Percentiles rank a stretch among this genome's conserved stretches.
phyloP scores from a whole-genome alignment of 2,888 invertebrate genomes.

The Nyleta sp. region DNA sequence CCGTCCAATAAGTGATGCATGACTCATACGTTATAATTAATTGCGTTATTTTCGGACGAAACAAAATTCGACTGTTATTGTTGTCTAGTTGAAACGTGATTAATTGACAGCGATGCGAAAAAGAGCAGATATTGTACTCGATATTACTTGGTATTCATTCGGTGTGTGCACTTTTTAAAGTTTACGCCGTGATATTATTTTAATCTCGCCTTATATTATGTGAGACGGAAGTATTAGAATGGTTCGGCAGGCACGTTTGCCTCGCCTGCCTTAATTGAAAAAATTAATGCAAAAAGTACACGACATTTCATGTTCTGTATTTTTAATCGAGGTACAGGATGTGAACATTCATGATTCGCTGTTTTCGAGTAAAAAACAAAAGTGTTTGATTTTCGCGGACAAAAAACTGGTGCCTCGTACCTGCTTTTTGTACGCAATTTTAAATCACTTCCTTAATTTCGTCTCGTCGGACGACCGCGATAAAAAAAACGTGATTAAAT shows the following conservation, averaged over 20 bases:
- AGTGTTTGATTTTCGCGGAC: conserved; percentile 2
- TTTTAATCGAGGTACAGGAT: conserved; percentile 12
- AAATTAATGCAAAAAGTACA: conserved; percentile 23
- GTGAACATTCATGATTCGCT: conserved; percentile 12
- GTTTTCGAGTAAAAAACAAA: neutral
- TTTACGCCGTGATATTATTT: conserved; percentile 13
- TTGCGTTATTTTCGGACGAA: too few relatives aligned
- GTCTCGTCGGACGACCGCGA: too few relatives aligned
- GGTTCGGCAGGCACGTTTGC: conserved; percentile 39
- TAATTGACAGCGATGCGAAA: neutral
- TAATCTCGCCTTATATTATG: conserved; percentile 1
- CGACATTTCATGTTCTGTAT: conserved; percentile 19
- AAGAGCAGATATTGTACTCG: neutral
- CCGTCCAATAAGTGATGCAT: too few relatives aligned
- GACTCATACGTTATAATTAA: too few relatives aligned
- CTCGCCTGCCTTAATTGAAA: conserved; percentile 25
- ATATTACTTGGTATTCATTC: conserved; percentile 2
- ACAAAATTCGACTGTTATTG: neutral
- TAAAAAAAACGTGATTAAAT: too few relatives aligned
- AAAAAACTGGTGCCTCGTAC: neutral
- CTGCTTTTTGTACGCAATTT: conserved; percentile 3
- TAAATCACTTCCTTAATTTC: neutral
- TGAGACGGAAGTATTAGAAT: conserved; percentile 40
- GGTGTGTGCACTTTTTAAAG: conserved; percentile 4
- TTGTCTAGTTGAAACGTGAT: neutral